These are phyloP conservation scores for Papilio demoleus DNA, from an alignment of 2,888 invertebrate species.

Conservation along the genomic window DNA sequence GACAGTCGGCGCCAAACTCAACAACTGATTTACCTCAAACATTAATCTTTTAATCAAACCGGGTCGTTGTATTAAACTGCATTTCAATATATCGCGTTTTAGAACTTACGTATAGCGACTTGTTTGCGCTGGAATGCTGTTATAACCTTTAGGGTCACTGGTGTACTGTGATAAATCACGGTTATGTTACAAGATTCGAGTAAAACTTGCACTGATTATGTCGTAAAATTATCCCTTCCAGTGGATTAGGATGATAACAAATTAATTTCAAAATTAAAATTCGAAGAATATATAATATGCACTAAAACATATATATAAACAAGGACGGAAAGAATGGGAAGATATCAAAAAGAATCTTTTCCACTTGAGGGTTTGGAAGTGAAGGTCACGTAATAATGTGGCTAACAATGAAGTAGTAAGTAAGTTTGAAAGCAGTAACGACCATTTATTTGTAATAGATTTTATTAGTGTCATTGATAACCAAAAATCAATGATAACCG, in stretches of 20 bases:
- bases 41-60: constrained; percentile 69
- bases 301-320: too few relatives aligned
- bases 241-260: not conserved
- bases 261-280: not conserved
- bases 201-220: constrained; percentile 43
- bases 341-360: too few relatives aligned
- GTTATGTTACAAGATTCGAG: constrained; percentile 37
- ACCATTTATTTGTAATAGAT: too few relatives aligned
- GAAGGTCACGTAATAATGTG: too few relatives aligned
- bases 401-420: not conserved
- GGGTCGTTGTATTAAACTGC: constrained; percentile 60
- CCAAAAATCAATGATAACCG: not conserved
- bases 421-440: not conserved
- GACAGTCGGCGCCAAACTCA: constrained; percentile 58
- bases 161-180: constrained; percentile 31
- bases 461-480: not conserved
- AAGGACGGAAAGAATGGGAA: too few relatives aligned
- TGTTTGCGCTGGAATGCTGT: constrained; percentile 42
- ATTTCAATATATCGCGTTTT: constrained; percentile 58
- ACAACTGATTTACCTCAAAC: constrained; percentile 65
- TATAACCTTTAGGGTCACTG: constrained; percentile 45
- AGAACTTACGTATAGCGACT: constrained; percentile 45
- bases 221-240: not conserved
- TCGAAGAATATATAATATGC: too few relatives aligned
- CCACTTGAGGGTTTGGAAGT: too few relatives aligned